Evolutionary conservation across 2,888 invertebrate genomes (phyloP).

Genomic region (Melipona bicolor): DNA sequence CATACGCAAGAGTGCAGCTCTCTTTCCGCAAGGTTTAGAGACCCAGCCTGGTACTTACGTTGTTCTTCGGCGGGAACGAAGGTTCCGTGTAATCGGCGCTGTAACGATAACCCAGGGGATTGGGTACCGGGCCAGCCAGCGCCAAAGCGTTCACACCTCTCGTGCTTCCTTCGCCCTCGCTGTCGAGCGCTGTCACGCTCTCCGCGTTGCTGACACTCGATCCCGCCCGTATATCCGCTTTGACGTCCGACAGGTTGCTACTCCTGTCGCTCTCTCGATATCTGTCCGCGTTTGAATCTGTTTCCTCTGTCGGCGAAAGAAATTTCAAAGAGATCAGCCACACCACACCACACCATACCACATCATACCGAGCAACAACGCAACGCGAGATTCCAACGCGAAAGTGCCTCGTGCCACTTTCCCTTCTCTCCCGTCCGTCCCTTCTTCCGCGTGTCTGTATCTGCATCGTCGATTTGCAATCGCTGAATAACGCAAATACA

Average conservation of each 20-base stretch:
- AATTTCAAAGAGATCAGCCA: background rate
- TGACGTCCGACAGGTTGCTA: conserved; percentile 96
- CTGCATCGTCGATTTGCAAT: no score
- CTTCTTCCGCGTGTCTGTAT: no score
- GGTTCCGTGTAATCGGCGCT: conserved; percentile 92
- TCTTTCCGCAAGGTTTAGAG: no score
- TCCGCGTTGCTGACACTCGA: conserved; percentile 92
- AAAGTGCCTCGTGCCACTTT: no score
- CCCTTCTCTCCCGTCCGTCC: no score
- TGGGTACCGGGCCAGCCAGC: conserved; percentile 91
- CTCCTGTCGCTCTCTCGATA: conserved; percentile 93
- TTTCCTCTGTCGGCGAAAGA: conserved; percentile 80
- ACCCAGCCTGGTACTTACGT: conserved; percentile 84
- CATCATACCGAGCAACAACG: no score
- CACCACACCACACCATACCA: no score
- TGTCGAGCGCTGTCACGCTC: conserved; percentile 85
- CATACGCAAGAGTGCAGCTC: no score
- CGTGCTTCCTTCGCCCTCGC: conserved; percentile 85
- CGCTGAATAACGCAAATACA: no score
- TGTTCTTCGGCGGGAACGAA: conserved; percentile 90
- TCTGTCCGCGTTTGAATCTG: conserved; percentile 83
- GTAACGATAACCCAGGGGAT: conserved; percentile 90
- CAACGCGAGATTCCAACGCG: background rate
- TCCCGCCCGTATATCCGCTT: conserved; percentile 93
- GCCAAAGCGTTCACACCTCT: conserved; percentile 86